Base-by-base conservation (phyloP, 1,140 invertebrate genomes). In the Bicyclus anynana region DNA sequence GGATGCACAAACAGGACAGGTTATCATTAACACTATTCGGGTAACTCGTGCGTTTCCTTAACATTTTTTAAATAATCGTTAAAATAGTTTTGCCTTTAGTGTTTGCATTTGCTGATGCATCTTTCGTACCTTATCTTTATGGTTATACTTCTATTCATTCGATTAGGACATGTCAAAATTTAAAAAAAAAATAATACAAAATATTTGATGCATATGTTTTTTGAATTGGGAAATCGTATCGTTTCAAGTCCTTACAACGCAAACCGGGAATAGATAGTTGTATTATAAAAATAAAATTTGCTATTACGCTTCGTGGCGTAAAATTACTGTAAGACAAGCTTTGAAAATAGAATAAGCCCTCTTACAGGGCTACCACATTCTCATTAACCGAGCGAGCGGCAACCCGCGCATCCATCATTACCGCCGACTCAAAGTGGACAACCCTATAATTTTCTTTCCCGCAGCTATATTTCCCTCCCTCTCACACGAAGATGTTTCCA, bases 401-500 rank as follows among this genome's bases (percentile, higher is more conserved):
- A 64, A 62, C 62, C 69, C 70, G 69, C 58, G 58, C 58, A 81
- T 85, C 81, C 77, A 79, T 84, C 81, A 84, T 84, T 83, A 84
- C 67, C 65, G 53, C 65, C 69, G 67, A 62, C 57, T 61, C 63
- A 65, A 67, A 68, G 70, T 69, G 57, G 67, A 69, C 70, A 85
- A 59, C 82, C 78, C 82, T 85, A 75, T 85, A 83, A 85, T 85
- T 81, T 84, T 61, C 68, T 65, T 52, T 50, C 67, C 62, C 61
- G 47, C 66, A 59, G 35, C 60, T 42, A 55, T 63, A 33, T 55
- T 26, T 20, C 49, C 63, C 42, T 68, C 69, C 53, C 67, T 38
- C 59, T 72, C 67, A 29, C 59, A 46, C 67, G 33, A 47, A 6
- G 14, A 51, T 42, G 17, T 55, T 53, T 63, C 49, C 12, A 18